Base-by-base conservation (phyloP, 1,140 invertebrate species). In the Panagrolaimus sp. region DNA sequence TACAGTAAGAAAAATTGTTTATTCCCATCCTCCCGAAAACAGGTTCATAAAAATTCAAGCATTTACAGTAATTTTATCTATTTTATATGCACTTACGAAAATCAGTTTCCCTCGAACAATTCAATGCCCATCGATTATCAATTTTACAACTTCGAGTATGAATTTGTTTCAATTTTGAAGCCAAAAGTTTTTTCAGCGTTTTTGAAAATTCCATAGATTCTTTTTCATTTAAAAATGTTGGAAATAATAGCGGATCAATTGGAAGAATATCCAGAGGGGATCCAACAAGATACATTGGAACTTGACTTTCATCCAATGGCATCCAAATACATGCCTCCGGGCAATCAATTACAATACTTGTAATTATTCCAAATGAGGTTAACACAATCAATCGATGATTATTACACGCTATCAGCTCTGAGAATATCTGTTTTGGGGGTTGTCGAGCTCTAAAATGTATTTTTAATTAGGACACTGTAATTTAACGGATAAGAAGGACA, bases 271-370 rank as follows among this genome's bases (percentile, higher is more conserved):
- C 52, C 52, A 58, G 17, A 4, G 52, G 52, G 3, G 52, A 58
- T 1, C 52, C 52, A 28, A 58, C 52, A 1, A 58, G n/a, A 58
- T 28, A 58, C 3, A 12, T 28, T 14, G 52, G 52, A 58, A 58
- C 52, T 12, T 58, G 52, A 1, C 14, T 5, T 26, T 26, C 28
- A 28, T 58, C 52, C 52, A 58, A 58, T 6, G 52, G 52, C 21
- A 21, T 75, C 70, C 71, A 81, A 70, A 78, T 63, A 38, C 81
- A 63, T n/a, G 76, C 76, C 9, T 65, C 67, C 12, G 76, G 76
- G 26, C 76, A 78, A 46, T 78, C 76, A 32, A 78, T 68, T 14
- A 78, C 65, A 21, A 78, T 70, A 17, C 76, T 76, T 21, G 76
- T 72, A 6, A 78, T 26, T 43, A 78, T 55, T 32, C 79, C 76